Conservation (phyloP, 92 coral and sea anemone species). For the Virgularia gustaviana region DNA sequence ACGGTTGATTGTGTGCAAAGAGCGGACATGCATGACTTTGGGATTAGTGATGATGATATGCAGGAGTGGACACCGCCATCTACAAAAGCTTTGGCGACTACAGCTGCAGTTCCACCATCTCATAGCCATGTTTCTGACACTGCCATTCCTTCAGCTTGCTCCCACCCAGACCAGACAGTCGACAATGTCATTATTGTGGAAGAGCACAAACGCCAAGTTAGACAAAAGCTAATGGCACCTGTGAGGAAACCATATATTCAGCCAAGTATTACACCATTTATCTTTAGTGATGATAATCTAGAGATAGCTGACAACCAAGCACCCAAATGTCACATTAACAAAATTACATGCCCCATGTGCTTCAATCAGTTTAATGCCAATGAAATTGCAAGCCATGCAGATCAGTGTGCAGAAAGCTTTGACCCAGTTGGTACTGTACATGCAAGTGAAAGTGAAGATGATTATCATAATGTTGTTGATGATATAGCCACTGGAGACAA, state of each 20-base stretch:
- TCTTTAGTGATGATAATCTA: neutral
- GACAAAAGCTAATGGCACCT: neutral
- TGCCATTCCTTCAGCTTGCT: neutral
- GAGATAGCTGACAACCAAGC: too few species aligned
- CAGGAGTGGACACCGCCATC: neutral
- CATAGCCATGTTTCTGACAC: neutral
- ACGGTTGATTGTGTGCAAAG: neutral
- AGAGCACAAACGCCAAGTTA: neutral
- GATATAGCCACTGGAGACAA: too few species aligned
- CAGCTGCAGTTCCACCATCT: neutral
- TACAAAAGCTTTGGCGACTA: neutral
- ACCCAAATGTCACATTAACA: too few species aligned
- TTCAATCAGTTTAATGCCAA: neutral
- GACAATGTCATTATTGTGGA: neutral
- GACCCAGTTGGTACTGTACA: slow-evolving; percentile 5
- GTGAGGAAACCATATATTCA: neutral
- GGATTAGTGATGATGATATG: neutral
- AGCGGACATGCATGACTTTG: slow-evolving; percentile 1
- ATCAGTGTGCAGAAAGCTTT: slow-evolving; percentile 1
- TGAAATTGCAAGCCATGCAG: neutral
- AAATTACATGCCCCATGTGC: neutral
- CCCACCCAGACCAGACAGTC: too few species aligned
- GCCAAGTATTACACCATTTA: neutral
- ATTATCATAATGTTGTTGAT: neutral
- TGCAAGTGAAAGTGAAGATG: neutral